Conservation (phyloP, 2,888 invertebrate species). For the Philereme transversata region DNA sequence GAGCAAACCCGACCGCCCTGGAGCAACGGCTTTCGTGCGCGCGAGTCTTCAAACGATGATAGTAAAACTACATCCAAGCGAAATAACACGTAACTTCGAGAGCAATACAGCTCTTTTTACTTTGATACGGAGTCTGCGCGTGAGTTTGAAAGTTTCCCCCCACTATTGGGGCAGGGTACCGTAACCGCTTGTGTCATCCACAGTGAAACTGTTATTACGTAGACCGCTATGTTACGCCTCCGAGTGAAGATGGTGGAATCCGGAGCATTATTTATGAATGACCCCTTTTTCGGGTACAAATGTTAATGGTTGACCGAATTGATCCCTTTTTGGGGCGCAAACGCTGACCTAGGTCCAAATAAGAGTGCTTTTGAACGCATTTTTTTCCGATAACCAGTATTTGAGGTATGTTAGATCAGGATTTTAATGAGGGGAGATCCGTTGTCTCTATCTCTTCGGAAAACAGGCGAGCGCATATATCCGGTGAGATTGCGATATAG, state of each 20-base stretch:
- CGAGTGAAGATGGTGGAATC: conserved; percentile 47
- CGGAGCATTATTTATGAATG: conserved; percentile 45
- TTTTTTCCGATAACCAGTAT: not conserved
- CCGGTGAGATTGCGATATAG: too few relatives aligned
- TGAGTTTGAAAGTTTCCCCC: conserved; percentile 69
- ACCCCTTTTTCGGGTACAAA: conserved; percentile 26
- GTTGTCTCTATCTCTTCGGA: too few relatives aligned
- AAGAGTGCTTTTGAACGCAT: conserved; percentile 5
- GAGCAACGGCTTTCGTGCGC: conserved; percentile 45
- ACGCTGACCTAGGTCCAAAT: conserved; percentile 10
- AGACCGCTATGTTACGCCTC: conserved; percentile 70
- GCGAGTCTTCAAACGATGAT: conserved; percentile 12
- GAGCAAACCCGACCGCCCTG: conserved; percentile 43
- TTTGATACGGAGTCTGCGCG: conserved; percentile 49
- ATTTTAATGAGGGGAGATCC: too few relatives aligned
- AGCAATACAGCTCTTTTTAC: conserved; percentile 2
- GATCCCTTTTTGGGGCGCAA: not conserved
- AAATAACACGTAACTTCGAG: not conserved
- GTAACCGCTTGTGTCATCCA: conserved; percentile 82
- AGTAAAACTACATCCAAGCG: conserved; percentile 1
- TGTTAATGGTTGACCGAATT: not conserved
- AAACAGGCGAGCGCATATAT: too few relatives aligned
- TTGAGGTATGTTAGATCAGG: too few relatives aligned
- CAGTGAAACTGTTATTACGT: conserved; percentile 76
- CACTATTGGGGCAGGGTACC: conserved; percentile 57